phyloP scores from a whole-genome alignment of 1,140 invertebrate species.

The Rhynchophorus ferrugineus region DNA sequence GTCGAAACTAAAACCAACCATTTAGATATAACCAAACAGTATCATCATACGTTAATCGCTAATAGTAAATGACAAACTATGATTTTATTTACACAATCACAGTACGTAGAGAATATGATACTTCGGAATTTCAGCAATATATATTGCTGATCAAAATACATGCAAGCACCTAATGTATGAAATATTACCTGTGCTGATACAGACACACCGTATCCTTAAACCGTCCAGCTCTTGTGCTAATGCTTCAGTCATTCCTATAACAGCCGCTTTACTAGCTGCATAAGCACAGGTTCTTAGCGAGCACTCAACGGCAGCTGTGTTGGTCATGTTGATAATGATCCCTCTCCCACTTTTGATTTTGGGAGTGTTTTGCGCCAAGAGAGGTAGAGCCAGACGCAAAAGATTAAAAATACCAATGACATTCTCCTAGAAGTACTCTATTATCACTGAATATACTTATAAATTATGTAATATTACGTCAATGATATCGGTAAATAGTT shows the following conservation, averaged over 20 bases:
- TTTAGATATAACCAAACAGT: too few species aligned
- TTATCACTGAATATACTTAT: neutral
- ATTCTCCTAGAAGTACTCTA: conserved; percentile 9
- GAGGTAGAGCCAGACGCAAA: conserved; percentile 1
- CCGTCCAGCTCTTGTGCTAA: conserved; percentile 4
- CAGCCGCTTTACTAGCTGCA: conserved; percentile 16
- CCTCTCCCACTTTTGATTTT: conserved; percentile 12
- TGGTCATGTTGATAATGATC: conserved; percentile 18
- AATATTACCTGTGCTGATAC: conserved; percentile 11
- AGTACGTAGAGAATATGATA: too few species aligned
- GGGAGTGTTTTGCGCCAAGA: conserved; percentile 6
- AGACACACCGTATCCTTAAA: conserved; percentile 7
- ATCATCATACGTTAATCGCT: too few species aligned
- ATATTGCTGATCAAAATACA: too few species aligned
- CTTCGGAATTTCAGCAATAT: too few species aligned
- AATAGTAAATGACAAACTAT: too few species aligned
- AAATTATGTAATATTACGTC: conserved; percentile 1
- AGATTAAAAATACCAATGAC: conserved; percentile 11
- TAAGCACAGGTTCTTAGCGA: conserved; percentile 5
- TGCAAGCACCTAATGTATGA: too few species aligned
- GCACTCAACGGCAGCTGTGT: conserved; percentile 4
- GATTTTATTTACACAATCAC: too few species aligned
- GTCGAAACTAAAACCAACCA: too few species aligned
- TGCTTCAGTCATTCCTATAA: conserved; percentile 12
- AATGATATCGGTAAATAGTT: conserved; percentile 8